Evolutionary conservation across 2,797 vertebrate genomes (phyloP).

Genomic region (Microchirus variegatus): DNA sequence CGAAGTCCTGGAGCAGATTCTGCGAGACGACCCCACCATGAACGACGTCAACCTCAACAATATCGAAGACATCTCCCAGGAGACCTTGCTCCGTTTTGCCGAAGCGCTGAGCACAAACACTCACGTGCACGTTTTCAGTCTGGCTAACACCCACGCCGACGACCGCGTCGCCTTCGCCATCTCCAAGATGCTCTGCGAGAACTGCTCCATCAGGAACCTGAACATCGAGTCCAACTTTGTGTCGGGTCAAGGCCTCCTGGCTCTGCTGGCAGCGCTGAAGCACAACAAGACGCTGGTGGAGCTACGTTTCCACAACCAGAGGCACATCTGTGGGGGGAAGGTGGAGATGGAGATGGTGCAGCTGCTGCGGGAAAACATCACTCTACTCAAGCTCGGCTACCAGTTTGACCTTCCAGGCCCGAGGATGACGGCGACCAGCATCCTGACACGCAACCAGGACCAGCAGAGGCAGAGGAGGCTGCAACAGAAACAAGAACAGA

Average conservation of each 20-base stretch:
- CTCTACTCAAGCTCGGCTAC: constrained; percentile 90
- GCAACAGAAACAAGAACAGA: constrained; percentile 81
- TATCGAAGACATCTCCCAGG: constrained; percentile 88
- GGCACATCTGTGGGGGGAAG: constrained; percentile 91
- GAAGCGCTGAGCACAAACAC: constrained; percentile 87
- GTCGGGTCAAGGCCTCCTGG: constrained; percentile 88
- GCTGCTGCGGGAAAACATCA: constrained; percentile 87
- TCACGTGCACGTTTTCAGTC: constrained; percentile 84
- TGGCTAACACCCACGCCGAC: constrained; percentile 89
- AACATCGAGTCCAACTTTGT: constrained; percentile 93
- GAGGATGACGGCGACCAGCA: constrained; percentile 89
- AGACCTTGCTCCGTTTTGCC: constrained; percentile 84
- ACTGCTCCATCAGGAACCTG: constrained; percentile 81
- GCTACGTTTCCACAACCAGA: constrained; percentile 92
- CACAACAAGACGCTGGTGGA: constrained; percentile 84
- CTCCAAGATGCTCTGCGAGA: constrained; percentile 85
- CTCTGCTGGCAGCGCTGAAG: constrained; percentile 86
- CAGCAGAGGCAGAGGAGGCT: constrained; percentile 87
- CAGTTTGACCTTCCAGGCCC: constrained; percentile 93
- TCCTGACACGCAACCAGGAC: constrained; percentile 92
- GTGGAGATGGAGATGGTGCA: constrained; percentile 93
- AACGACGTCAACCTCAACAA: constrained; percentile 91
- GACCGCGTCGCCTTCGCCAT: constrained; percentile 87
- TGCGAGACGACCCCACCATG: constrained; percentile 78
- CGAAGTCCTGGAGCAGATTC: constrained; percentile 86